Evolutionary conservation across 2,797 vertebrate genomes (phyloP).

Genomic region (Falco concolor): DNA sequence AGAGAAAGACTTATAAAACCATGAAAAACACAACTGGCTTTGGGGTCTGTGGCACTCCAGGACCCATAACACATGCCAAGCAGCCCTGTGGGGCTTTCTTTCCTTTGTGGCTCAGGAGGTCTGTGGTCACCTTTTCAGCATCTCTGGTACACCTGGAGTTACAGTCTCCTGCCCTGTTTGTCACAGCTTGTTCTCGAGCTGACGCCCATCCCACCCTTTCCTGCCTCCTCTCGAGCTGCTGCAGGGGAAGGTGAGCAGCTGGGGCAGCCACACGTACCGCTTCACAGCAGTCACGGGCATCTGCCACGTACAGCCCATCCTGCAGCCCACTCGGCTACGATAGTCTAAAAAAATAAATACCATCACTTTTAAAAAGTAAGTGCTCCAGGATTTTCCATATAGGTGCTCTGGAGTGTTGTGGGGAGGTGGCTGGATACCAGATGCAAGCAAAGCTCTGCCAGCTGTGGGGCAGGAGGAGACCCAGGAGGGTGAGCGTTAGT

Average conservation of each 20-base stretch:
- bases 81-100: neutral
- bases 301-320: neutral
- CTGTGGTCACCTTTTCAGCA: neutral
- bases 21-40: neutral
- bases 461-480: too few species aligned
- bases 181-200: neutral
- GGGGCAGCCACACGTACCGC: neutral
- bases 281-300: neutral
- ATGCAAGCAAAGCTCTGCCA: neutral
- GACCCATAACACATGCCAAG: rapidly evolving
- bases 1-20: neutral
- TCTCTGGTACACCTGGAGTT: neutral
- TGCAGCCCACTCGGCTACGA: neutral
- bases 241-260: neutral
- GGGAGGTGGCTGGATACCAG: rapidly evolving
- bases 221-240: neutral
- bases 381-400: rapidly evolving
- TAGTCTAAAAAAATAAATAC: neutral
- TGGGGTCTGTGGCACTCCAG: neutral
- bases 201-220: conserved; percentile 43
- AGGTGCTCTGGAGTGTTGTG: rapidly evolving
- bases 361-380: neutral
- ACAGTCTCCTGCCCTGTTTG: neutral
- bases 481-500: neutral
- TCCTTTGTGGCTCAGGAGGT: rapidly evolving